Evolutionary conservation across 2,113 vertebrate species (phyloP).

Genomic region (Psittacula cyanocephala): DNA sequence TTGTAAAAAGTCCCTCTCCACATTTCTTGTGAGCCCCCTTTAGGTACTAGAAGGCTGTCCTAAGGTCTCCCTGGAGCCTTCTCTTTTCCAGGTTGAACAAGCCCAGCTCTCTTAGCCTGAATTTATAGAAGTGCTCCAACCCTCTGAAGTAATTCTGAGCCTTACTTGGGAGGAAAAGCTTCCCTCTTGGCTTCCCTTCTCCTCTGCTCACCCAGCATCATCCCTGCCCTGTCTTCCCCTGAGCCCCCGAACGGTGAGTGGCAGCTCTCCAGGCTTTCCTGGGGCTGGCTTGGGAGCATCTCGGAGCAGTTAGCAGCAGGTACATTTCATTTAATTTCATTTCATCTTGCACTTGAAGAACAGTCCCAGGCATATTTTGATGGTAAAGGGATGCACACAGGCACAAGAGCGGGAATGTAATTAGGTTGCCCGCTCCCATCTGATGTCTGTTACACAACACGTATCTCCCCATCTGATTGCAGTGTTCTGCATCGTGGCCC

Average conservation of each 20-base stretch:
- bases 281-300: background rate
- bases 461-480: rapidly evolving
- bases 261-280: background rate
- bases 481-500: background rate
- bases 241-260: background rate
- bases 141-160: background rate
- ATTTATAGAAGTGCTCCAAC: background rate
- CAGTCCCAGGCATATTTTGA: background rate
- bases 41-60: background rate
- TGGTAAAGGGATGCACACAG: background rate
- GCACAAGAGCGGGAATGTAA: background rate
- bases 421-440: background rate
- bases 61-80: background rate
- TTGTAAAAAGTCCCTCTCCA: background rate
- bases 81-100: background rate
- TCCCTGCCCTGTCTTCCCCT: background rate
- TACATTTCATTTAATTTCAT: background rate
- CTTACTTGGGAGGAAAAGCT: background rate
- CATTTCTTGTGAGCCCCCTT: background rate
- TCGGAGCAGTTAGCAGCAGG: background rate
- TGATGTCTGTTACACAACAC: background rate
- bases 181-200: background rate
- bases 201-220: background rate
- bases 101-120: background rate
- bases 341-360: background rate